These are phyloP conservation scores for Knipowitschia caucasica DNA, from an alignment of 2,797 vertebrate species.

Conservation along the genomic window DNA sequence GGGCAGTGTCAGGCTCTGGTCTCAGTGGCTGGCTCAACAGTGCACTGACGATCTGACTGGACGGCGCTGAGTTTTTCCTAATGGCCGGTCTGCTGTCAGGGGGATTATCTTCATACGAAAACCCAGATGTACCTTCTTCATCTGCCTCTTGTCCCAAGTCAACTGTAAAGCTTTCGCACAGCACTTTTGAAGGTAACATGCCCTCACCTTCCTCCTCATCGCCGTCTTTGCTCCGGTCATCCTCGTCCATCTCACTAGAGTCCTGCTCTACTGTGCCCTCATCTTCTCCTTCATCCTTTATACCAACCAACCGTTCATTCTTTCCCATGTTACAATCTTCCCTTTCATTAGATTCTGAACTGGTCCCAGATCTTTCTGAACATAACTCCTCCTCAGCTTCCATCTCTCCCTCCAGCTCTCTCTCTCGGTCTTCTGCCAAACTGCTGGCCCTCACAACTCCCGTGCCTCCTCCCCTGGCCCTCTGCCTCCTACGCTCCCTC, in stretches of 20 bases:
- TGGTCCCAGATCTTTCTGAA: constrained; percentile 44
- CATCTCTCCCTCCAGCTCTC: constrained; percentile 71
- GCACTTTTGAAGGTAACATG: constrained; percentile 37
- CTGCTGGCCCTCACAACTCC: constrained; percentile 80
- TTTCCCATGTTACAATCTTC: constrained; percentile 49
- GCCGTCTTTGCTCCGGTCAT: constrained; percentile 34
- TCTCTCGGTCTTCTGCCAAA: constrained; percentile 78
- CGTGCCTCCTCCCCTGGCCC: constrained; percentile 68
- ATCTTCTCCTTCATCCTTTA: constrained; percentile 63
- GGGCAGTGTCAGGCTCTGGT: constrained; percentile 44
- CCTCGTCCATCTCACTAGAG: constrained; percentile 54
- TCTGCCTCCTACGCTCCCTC: constrained; percentile 71
- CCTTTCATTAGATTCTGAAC: constrained; percentile 61
- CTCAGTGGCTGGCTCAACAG: constrained; percentile 66
- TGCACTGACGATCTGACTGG: constrained; percentile 67
- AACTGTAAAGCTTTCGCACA: constrained; percentile 41
- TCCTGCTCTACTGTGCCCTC: constrained; percentile 46
- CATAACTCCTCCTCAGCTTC: constrained; percentile 59
- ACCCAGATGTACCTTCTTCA: constrained; percentile 50
- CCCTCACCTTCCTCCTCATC: constrained; percentile 49
- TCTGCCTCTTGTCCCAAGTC: constrained; percentile 59
- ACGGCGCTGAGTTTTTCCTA: constrained; percentile 78
- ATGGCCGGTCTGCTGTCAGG: constrained; percentile 33
- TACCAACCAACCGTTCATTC: constrained; percentile 38
- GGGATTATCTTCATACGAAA: constrained; percentile 35